phyloP scores from a whole-genome alignment of 1,140 invertebrate species.

The Theocolax elegans region DNA sequence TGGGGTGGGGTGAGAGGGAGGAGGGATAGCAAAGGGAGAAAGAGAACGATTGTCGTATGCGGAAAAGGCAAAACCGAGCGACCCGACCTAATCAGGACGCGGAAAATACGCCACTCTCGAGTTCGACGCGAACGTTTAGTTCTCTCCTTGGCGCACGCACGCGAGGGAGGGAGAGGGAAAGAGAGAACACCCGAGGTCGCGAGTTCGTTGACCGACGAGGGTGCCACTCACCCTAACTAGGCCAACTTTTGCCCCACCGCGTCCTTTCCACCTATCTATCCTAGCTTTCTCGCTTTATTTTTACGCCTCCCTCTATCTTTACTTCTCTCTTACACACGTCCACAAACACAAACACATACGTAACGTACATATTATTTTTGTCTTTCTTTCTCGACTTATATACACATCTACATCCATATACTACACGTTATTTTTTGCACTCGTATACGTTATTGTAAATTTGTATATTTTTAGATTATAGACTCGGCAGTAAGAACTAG shows the following conservation, averaged over 20 bases:
- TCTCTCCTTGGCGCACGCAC: neutral
- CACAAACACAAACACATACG: neutral
- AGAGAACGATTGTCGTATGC: neutral
- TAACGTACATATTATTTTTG: no score
- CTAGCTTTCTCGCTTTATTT: conserved; percentile 29
- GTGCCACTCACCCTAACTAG: conserved; percentile 63
- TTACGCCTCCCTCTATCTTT: neutral
- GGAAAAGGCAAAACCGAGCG: conserved; percentile 15
- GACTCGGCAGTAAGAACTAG: no score
- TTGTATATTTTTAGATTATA: no score
- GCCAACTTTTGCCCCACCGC: conserved; percentile 54
- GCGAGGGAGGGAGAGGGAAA: conserved; percentile 49
- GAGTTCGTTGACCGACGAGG: conserved; percentile 63
- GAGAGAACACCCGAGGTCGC: conserved; percentile 57
- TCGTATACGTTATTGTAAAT: no score
- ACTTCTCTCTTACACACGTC: neutral
- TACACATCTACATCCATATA: no score
- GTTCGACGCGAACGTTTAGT: neutral
- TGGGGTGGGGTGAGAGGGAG: neutral
- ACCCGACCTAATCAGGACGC: conserved; percentile 57
- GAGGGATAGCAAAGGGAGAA: neutral
- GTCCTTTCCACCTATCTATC: conserved; percentile 26
- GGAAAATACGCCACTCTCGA: conserved; percentile 43
- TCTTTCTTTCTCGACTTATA: no score
- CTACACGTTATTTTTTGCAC: no score